Percentiles rank a stretch among this genome's conserved stretches.
Evolutionary conservation across 2,888 invertebrate species (phyloP).

Genomic region (Galerucella calmariensis): DNA sequence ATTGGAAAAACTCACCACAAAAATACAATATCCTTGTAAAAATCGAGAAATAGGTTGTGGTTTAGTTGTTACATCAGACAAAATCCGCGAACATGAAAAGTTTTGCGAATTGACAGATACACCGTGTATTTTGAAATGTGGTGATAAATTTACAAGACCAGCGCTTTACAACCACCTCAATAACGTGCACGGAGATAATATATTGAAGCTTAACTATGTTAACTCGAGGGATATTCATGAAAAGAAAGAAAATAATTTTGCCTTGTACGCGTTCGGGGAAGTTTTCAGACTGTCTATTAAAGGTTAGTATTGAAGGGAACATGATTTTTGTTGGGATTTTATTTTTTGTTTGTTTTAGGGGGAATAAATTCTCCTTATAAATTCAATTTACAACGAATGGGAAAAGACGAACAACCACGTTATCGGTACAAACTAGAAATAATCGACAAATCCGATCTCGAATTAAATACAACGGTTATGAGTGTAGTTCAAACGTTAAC

Average conservation of each 20-base stretch:
- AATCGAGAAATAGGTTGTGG: conserved; percentile 49
- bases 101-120: conserved; percentile 44
- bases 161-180: conserved; percentile 43
- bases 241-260: conserved; percentile 32
- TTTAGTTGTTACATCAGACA: conserved; percentile 44
- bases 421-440: conserved; percentile 44
- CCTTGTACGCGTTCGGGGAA: conserved; percentile 45
- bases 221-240: conserved; percentile 39
- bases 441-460: conserved; percentile 28
- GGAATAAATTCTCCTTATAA: conserved; percentile 17
- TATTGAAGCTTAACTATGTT: conserved; percentile 37
- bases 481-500: conserved; percentile 40
- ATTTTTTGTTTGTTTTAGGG: conserved; percentile 16
- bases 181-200: conserved; percentile 28
- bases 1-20: conserved; percentile 48
- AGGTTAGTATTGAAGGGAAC: conserved; percentile 6
- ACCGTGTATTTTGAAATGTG: conserved; percentile 43
- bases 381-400: conserved; percentile 44
- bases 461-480: conserved; percentile 30
- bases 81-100: conserved; percentile 45
- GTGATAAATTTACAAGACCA: conserved; percentile 39
- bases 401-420: conserved; percentile 30
- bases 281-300: conserved; percentile 45
- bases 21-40: conserved; percentile 47
- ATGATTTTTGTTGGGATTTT: neutral